phyloP scores from a whole-genome alignment of 2,888 invertebrate species.

The Ormyrus labotus region DNA sequence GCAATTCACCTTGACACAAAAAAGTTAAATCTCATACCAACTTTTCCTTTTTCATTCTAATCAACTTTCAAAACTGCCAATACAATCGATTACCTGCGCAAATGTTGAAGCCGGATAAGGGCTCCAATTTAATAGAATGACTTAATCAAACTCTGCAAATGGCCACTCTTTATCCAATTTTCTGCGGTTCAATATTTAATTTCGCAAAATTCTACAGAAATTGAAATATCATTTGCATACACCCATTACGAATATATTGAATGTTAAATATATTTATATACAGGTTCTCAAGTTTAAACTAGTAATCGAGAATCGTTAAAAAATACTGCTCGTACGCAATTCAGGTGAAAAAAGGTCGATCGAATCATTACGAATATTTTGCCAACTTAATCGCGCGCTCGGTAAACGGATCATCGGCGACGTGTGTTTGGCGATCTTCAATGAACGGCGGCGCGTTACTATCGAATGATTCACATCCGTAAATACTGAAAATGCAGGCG shows the following conservation, averaged over 20 bases:
- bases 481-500: conserved; percentile 33
- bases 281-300: no score
- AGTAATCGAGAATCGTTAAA: no score
- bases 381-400: conserved; percentile 15
- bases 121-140: conserved; percentile 44
- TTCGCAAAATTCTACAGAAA: no score
- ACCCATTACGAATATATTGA: no score
- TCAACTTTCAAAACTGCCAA: conserved; percentile 35
- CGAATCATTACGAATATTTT: background rate
- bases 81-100: conserved; percentile 39
- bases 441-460: conserved; percentile 24
- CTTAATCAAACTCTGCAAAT: conserved; percentile 44
- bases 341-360: no score
- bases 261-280: no score
- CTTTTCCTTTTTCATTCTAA: conserved; percentile 15
- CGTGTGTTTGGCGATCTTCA: conserved; percentile 39
- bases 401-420: conserved; percentile 16
- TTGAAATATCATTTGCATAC: no score
- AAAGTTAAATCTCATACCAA: conserved; percentile 29
- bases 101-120: conserved; percentile 8
- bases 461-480: conserved; percentile 44
- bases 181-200: background rate
- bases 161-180: conserved; percentile 19
- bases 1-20: conserved; percentile 49
- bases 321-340: no score